phyloP scores from a whole-genome alignment of 1,140 invertebrate species.

The Leptinotarsa texana region DNA sequence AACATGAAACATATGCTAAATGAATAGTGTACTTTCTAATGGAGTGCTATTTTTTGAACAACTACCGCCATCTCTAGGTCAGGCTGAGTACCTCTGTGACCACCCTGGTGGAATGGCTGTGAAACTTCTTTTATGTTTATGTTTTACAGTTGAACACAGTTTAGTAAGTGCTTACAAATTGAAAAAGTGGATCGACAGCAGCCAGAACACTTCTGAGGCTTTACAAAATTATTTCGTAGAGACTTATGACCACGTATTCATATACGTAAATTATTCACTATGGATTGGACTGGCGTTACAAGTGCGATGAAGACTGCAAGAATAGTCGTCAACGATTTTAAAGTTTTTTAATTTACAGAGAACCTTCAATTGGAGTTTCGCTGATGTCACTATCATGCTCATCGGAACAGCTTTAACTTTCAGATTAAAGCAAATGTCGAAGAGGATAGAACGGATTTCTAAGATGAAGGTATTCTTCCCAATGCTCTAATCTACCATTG shows the following conservation, averaged over 20 bases:
- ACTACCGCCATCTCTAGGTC: too few relatives aligned
- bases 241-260: conserved; percentile 19
- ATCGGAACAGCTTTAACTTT: conserved; percentile 33
- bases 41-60: too few relatives aligned
- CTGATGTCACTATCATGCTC: conserved; percentile 38
- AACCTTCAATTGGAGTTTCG: conserved; percentile 38
- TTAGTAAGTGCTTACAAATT: conserved; percentile 25
- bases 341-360: conserved; percentile 35
- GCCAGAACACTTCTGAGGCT: background rate
- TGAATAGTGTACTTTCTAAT: too few relatives aligned
- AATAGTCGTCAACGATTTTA: conserved; percentile 11
- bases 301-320: conserved; percentile 3
- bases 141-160: conserved; percentile 23
- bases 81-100: too few relatives aligned
- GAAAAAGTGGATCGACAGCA: background rate
- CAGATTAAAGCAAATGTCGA: conserved; percentile 35
- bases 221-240: conserved; percentile 10
- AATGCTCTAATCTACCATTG: too few relatives aligned
- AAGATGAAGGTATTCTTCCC: conserved; percentile 18
- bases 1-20: too few relatives aligned
- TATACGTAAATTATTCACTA: conserved; percentile 1
- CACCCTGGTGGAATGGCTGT: too few relatives aligned
- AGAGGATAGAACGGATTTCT: conserved; percentile 18
- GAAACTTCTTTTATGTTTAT: background rate
- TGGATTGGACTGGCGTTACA: conserved; percentile 21